Conservation (phyloP, 2,888 invertebrate genomes). For the Anaspis maculata region DNA sequence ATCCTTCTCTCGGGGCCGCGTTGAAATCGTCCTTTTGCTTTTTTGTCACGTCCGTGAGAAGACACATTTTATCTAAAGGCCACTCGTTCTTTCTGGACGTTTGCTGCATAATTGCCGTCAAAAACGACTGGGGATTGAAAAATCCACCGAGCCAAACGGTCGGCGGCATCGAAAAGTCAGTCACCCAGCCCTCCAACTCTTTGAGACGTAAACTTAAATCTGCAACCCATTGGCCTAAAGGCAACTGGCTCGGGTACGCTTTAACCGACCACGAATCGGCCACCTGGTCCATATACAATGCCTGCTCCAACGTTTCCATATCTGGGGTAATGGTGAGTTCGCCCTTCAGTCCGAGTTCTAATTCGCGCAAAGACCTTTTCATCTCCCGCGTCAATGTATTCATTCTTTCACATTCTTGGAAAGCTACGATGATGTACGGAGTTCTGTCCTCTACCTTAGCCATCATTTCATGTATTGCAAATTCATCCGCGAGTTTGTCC, state of each 20-base stretch:
- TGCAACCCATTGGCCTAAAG: constrained; percentile 75
- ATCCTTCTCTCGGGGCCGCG: constrained; percentile 83
- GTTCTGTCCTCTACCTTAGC: constrained; percentile 81
- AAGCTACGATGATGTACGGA: constrained; percentile 84
- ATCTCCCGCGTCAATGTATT: constrained; percentile 79
- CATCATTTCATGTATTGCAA: constrained; percentile 79
- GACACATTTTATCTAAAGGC: constrained; percentile 93
- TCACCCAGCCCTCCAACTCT: constrained; percentile 81
- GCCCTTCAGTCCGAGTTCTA: constrained; percentile 50
- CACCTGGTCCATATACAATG: constrained; percentile 84
- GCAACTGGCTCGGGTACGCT: constrained; percentile 82
- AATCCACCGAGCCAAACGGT: constrained; percentile 92
- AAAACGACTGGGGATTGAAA: constrained; percentile 93
- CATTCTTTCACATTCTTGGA: constrained; percentile 94
- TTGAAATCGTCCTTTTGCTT: constrained; percentile 76
- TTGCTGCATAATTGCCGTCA: constrained; percentile 96
- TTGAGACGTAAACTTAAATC: constrained; percentile 73
- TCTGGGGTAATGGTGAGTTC: constrained; percentile 87
- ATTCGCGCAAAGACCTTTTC: constrained; percentile 67
- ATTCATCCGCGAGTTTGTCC: constrained; percentile 83
- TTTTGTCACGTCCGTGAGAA: constrained; percentile 91
- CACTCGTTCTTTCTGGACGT: constrained; percentile 93
- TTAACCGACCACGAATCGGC: constrained; percentile 76
- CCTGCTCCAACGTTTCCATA: constrained; percentile 82
- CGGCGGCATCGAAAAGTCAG: constrained; percentile 78